phyloP scores from a whole-genome alignment of 2,113 vertebrate species.

The Ameiurus melas region DNA sequence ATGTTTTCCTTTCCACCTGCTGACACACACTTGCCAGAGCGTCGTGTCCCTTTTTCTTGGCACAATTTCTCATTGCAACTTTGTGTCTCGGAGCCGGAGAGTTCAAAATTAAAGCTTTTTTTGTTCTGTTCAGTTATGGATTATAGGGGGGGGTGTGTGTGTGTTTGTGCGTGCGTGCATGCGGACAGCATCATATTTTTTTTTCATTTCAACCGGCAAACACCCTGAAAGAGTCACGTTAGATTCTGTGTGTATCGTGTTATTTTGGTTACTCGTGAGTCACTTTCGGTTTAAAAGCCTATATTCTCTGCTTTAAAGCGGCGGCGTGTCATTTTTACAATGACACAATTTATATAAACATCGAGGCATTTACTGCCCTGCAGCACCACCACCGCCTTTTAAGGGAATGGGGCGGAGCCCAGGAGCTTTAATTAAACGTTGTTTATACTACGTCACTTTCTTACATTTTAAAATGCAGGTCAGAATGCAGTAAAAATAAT shows the following conservation, averaged over 20 bases:
- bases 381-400: neutral
- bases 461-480: neutral
- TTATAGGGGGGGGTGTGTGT: neutral
- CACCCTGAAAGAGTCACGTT: neutral
- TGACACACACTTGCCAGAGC: slow-evolving; percentile 21
- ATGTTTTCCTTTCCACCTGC: neutral
- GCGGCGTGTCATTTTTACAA: neutral
- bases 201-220: neutral
- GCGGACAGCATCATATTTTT: neutral
- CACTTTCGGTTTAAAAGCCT: neutral
- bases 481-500: neutral
- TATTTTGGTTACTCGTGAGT: neutral
- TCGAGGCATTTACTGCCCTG: neutral
- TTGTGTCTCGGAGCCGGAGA: neutral
- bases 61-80: neutral
- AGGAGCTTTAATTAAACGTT: neutral
- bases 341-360: neutral
- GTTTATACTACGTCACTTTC: neutral
- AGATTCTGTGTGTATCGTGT: neutral
- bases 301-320: neutral
- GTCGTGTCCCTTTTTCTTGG: slow-evolving; percentile 6
- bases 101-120: neutral
- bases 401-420: neutral
- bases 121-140: slow-evolving; percentile 19
- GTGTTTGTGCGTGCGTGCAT: neutral